phyloP scores from a whole-genome alignment of 2,888 invertebrate genomes.

The Lycocerus yunnanus region DNA sequence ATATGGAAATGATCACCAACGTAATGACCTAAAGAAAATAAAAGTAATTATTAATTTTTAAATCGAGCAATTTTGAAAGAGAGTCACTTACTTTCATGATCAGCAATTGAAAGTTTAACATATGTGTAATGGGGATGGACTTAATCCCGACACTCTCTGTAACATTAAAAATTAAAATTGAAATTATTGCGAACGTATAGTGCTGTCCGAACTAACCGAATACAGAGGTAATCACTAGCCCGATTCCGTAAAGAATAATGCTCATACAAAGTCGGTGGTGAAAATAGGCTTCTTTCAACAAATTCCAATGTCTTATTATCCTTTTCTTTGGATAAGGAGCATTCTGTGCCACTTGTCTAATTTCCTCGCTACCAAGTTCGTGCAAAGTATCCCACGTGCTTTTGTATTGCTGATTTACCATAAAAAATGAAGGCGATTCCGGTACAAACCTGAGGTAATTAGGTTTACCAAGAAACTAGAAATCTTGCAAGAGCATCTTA shows the following conservation, averaged over 20 bases:
- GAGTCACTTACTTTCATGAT: neutral
- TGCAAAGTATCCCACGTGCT: neutral
- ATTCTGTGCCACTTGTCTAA: neutral
- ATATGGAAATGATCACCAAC: neutral
- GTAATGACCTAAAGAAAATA: neutral
- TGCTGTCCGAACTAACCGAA: neutral
- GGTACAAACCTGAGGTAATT: neutral
- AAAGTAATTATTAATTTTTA: neutral
- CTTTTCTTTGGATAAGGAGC: neutral
- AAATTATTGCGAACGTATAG: neutral
- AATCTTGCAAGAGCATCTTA: neutral
- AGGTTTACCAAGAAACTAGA: neutral
- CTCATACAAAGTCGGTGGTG: neutral
- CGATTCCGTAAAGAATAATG: neutral
- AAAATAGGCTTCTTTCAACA: neutral
- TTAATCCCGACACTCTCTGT: neutral
- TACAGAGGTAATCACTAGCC: neutral
- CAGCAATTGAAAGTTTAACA: neutral
- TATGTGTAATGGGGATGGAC: neutral
- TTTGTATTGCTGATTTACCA: neutral
- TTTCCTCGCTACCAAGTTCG: neutral
- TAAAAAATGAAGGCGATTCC: neutral
- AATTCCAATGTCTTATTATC: neutral
- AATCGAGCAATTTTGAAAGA: too few relatives aligned
- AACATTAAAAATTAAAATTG: neutral